Conservation (phyloP, 1,140 invertebrate species). For the Drosophila nannoptera region DNA sequence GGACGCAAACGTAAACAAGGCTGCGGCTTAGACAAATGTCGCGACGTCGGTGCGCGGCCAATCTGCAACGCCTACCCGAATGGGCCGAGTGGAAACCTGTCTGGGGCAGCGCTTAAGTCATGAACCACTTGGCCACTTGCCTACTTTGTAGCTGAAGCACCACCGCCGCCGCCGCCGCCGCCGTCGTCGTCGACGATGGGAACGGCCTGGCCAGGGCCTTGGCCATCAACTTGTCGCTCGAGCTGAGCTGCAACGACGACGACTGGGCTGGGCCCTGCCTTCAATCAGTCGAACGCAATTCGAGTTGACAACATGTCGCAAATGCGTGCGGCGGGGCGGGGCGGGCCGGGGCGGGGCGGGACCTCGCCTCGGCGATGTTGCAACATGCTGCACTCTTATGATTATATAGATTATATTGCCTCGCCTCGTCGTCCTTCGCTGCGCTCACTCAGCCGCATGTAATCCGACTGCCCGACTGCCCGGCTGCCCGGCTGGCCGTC, state of each 20-base stretch:
- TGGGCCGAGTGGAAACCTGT: slow-evolving; percentile 58
- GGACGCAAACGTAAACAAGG: slow-evolving; percentile 51
- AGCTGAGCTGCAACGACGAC: slow-evolving; percentile 16
- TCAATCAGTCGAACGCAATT: slow-evolving; percentile 77
- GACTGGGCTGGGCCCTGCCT: slow-evolving; percentile 50
- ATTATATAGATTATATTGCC: slow-evolving; percentile 76
- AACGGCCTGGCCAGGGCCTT: slow-evolving; percentile 23
- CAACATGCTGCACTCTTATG: slow-evolving; percentile 71
- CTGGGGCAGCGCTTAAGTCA: slow-evolving; percentile 39
- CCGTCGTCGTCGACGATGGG: neutral
- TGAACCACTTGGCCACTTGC: slow-evolving; percentile 59
- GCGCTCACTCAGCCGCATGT: slow-evolving; percentile 56
- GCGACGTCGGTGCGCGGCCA: slow-evolving; percentile 26
- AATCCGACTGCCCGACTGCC: slow-evolving; percentile 45
- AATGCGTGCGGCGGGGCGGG: slow-evolving; percentile 49
- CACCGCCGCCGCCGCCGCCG: neutral
- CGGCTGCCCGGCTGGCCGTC: neutral
- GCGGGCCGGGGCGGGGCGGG: slow-evolving; percentile 1
- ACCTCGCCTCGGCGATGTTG: slow-evolving; percentile 47
- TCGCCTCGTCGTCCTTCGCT: slow-evolving; percentile 10
- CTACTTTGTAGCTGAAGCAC: slow-evolving; percentile 53
- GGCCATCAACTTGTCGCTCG: slow-evolving; percentile 64
- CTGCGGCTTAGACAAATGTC: slow-evolving; percentile 67
- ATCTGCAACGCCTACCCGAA: slow-evolving; percentile 74
- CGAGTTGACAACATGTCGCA: slow-evolving; percentile 77